Percentiles rank a stretch among this genome's conserved stretches.
Conservation (phyloP, 1,140 invertebrate species). For the Kradibia gibbosae region DNA sequence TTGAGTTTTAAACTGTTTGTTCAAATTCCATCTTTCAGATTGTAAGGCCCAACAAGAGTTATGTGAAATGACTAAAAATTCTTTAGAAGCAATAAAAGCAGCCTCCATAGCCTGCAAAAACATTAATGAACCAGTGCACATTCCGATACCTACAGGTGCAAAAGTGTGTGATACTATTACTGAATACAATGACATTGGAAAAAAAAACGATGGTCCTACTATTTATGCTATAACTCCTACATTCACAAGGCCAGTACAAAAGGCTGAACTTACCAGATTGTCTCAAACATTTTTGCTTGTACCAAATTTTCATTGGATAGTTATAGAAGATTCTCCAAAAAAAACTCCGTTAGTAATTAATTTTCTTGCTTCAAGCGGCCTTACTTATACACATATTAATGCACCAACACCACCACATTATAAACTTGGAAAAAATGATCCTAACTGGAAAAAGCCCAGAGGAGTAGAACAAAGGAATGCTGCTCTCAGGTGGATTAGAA, state of each 20-base stretch:
- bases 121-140: conserved; percentile 46
- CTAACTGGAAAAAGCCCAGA: conserved; percentile 91
- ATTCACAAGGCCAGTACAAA: conserved; percentile 90
- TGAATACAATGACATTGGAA: conserved; percentile 49
- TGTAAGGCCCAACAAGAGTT: conserved; percentile 47
- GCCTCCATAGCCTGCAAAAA: conserved; percentile 44
- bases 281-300: conserved; percentile 92
- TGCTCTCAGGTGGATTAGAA: conserved; percentile 89
- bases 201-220: conserved; percentile 60
- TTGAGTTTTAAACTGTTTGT: no score
- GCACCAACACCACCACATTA: conserved; percentile 75
- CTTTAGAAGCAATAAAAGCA: conserved; percentile 44
- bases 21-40: conserved; percentile 32
- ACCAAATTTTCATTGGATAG: conserved; percentile 95
- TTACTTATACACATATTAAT: conserved; percentile 85
- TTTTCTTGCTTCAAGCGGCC: conserved; percentile 81
- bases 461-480: conserved; percentile 96
- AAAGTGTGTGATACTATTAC: conserved; percentile 39
- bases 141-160: conserved; percentile 40
- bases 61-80: conserved; percentile 46
- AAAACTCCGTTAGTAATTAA: conserved; percentile 86
- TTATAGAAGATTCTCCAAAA: conserved; percentile 89
- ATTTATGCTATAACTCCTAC: conserved; percentile 96
- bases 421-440: conserved; percentile 81
- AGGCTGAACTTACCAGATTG: conserved; percentile 94